Conservation (phyloP, 2,113 vertebrate genomes). For the Pogonocichla stellata region DNA sequence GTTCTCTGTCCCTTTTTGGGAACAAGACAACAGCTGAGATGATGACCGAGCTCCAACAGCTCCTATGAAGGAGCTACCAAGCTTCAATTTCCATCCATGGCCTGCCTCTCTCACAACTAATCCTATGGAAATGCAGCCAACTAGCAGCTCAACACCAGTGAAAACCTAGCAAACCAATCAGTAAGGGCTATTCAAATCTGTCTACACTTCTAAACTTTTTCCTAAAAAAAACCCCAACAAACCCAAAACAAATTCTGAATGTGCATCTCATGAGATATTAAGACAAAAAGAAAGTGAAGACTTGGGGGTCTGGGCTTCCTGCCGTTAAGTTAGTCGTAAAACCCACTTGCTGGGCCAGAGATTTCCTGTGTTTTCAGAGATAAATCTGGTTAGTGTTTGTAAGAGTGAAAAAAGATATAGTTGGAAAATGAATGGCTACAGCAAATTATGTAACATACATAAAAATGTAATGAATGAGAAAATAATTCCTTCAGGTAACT, state of each 20-base stretch:
- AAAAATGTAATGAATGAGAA: background rate
- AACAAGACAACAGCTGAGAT: background rate
- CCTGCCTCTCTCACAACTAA: background rate
- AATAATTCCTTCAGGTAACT: background rate
- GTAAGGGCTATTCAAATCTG: background rate
- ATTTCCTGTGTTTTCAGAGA: background rate
- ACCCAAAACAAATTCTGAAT: background rate
- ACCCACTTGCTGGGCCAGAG: background rate
- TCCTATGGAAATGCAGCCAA: too few species aligned
- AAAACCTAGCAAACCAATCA: background rate
- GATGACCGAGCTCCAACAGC: background rate
- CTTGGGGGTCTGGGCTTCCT: background rate
- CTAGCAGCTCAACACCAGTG: too few species aligned
- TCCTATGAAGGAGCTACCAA: background rate
- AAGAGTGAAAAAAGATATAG: background rate
- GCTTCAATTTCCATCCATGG: background rate
- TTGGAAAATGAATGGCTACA: background rate
- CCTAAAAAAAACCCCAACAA: too few species aligned
- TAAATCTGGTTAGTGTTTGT: background rate
- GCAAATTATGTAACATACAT: background rate
- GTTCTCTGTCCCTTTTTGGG: background rate
- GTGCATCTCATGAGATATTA: background rate
- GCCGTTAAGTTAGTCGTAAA: background rate
- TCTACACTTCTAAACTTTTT: background rate
- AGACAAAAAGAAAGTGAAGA: background rate